Evolutionary conservation across 2,113 vertebrate species (phyloP).

Genomic region (Alectura lathami): DNA sequence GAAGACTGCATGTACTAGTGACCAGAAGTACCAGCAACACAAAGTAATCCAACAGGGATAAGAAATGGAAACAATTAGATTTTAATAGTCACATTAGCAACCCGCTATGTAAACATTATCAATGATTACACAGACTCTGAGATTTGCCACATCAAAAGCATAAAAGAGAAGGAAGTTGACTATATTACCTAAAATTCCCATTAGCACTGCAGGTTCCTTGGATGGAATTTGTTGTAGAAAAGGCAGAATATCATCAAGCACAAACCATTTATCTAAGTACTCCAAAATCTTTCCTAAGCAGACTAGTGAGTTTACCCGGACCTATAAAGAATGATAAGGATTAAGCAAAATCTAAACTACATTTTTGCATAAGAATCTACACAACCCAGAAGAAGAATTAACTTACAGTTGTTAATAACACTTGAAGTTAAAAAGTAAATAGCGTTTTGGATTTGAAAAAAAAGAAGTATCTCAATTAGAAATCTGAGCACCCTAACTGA

Average conservation of each 20-base stretch:
- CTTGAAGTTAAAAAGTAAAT: not conserved
- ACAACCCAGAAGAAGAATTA: not conserved
- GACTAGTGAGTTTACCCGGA: constrained; percentile 96
- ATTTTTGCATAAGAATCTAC: not conserved
- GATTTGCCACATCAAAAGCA: not conserved
- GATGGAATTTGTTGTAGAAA: constrained; percentile 98
- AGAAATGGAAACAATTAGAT: not conserved
- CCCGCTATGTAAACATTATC: not conserved
- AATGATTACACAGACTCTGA: not conserved
- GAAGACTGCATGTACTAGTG: not conserved
- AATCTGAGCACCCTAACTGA: not conserved
- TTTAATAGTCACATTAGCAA: not conserved
- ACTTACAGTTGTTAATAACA: not conserved
- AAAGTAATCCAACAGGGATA: not conserved
- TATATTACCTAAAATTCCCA: constrained; percentile 92
- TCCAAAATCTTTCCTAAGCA: constrained; percentile 98
- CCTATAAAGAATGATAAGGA: constrained; percentile 75
- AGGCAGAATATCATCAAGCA: constrained; percentile 96
- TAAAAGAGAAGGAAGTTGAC: not conserved
- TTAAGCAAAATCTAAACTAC: not conserved
- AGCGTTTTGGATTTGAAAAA: not conserved
- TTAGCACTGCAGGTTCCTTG: constrained; percentile 95
- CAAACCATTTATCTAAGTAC: constrained; percentile 98
- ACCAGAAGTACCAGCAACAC: not conserved
- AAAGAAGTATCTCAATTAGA: not conserved